Base-by-base conservation (phyloP, 2,797 vertebrate species). In the Nasua narica region DNA sequence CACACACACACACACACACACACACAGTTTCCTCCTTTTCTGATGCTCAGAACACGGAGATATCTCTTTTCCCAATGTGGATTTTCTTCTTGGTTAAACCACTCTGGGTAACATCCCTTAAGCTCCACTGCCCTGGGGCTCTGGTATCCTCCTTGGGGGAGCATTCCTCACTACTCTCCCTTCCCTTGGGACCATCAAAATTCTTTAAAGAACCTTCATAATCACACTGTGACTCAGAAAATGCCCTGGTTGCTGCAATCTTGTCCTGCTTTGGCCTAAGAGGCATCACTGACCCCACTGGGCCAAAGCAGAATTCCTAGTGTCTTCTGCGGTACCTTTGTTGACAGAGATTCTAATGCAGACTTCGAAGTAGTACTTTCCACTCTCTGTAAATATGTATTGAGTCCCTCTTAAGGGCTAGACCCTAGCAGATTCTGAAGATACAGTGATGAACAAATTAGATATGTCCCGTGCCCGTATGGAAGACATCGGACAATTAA, bases 81-180 rank as follows among this genome's bases (percentile, higher is more conserved):
- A 23, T 77, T 77, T 91, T 58, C 19, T 76, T 60, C 46, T 58
- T 78, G 13, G 23, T 69, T 62, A 89, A 83, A 21, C n/a, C 29
- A 29, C 27, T 37, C 23, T 60, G 27, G 29, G 27, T 25, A 14
- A n/a, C 2, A 35, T 77, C 21, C 2, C 2, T 32, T 13, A 43
- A 52, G 4, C 2, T 29, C 48, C 19, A 3, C 1, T 15, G 29
- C 15, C 27, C 12, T 32, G 19, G 2, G 54, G 14, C 15, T 82
- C 4, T 40, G 29, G 3, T 27, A 14, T 50, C 9, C 16, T 35
- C 9, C 6, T 0, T 19, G 1, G 4, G 14, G 14, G 1, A 56
- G 11, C n/a, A 52, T 1, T 18, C 13, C 27, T 52, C 9, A 23
- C 19, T 19, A 23, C 32, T 32, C 19, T 52, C 15, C 5, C 37